Evolutionary conservation across 1,140 invertebrate species (phyloP), one percentile per base, ranked within the genome.

Genomic region (Pseudoatta argentina): DNA sequence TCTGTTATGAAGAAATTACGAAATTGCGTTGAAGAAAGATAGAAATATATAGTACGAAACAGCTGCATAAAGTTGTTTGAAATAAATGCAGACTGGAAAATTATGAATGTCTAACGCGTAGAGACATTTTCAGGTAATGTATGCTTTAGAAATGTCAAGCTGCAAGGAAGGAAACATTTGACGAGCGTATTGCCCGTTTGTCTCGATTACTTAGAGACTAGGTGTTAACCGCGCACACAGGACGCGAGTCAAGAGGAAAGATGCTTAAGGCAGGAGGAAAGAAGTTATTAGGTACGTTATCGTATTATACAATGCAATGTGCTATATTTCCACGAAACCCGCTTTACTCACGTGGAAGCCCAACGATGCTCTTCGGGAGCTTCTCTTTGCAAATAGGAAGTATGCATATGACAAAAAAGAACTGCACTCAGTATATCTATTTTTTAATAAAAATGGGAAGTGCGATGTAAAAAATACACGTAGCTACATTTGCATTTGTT

Each of bases 301-400:
- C 30, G 71, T 69, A 72, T 83, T 89, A 78, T 72, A 89, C 69
- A 53, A 73, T 71, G 27, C 61, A 53, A 44, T 12, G 57, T 71
- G 75, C 18, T 53, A 39, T n/a, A 55, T 51, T 39, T 78, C 55
- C 51, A 63, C 53, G 79, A 90, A 90, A 90, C 71, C 88, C 79
- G 27, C 57, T 85, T 85, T 87, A 69, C 86, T 89, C 73, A 82
- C 69, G 75, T 87, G 79, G 88, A 89, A 90, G 88, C 88, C 86
- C 79, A 71, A 90, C 86, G 87, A 90, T 7, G 59, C 86, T 89
- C 85, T 73, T 89, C 51, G 57, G 72, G 61, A 86, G 73, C 69
- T 61, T 27, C 57, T 48, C 57, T 63, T 78, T 53, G 57, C 51
- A 57, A 64, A 51, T 21, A 14, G 44, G 16, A 57, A 66, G 24